A percentile compares a stretch with the other conserved stretches of the same genome.
Evolutionary conservation across 2,797 vertebrate species (phyloP).

Genomic region (Aphelocoma californica): DNA sequence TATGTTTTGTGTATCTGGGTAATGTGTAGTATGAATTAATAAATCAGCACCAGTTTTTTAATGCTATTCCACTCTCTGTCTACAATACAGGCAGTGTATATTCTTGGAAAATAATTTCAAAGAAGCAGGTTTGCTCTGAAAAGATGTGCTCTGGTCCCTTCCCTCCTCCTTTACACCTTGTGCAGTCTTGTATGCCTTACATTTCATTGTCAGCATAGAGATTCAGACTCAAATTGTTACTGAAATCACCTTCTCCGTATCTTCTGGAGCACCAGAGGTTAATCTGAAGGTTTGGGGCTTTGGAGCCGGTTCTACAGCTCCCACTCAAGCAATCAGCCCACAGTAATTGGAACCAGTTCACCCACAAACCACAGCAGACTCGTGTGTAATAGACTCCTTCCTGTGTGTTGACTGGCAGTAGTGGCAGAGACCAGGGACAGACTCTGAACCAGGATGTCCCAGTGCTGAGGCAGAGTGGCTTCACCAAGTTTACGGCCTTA

Average conservation of each 20-base stretch:
- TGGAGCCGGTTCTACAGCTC: background rate
- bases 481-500: background rate
- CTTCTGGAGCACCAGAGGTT: background rate
- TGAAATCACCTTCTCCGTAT: background rate
- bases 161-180: background rate
- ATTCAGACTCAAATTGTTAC: background rate
- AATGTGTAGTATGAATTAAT: background rate
- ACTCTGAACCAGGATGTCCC: background rate
- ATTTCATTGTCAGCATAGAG: background rate
- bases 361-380: constrained; percentile 52
- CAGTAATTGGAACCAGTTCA: constrained; percentile 47
- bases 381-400: background rate
- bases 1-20: background rate
- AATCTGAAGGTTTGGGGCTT: background rate
- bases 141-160: background rate
- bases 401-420: background rate
- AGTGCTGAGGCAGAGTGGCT: background rate
- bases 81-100: background rate
- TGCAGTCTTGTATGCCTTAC: background rate
- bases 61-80: background rate
- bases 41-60: background rate
- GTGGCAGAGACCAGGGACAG: background rate
- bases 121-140: background rate
- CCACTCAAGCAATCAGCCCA: background rate
- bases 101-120: background rate